Percentiles rank a stretch among this genome's conserved stretches.
phyloP scores from a whole-genome alignment of 2,888 invertebrate genomes.

The Noctua fimbriata region DNA sequence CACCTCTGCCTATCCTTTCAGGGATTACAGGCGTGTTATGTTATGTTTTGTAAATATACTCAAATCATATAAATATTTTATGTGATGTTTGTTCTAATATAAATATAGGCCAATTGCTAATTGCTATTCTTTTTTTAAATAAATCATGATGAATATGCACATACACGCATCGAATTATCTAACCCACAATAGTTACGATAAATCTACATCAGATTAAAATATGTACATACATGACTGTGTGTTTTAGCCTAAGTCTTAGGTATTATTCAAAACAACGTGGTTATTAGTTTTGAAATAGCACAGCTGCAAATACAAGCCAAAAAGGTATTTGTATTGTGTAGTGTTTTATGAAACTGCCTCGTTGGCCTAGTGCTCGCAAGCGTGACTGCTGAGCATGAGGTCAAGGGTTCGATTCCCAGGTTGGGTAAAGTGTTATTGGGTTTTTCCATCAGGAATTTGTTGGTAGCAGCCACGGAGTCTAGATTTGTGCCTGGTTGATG shows the following conservation, averaged over 20 bases:
- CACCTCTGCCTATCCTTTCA: no score
- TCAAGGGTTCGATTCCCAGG: no score
- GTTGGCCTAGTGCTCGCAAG: not conserved
- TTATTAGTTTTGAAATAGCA: not conserved
- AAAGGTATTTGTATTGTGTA: not conserved
- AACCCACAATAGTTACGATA: constrained; percentile 2
- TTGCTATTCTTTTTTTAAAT: not conserved
- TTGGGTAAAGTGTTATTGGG: not conserved
- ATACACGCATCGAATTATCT: not conserved
- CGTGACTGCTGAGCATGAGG: no score
- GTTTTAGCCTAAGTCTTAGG: not conserved
- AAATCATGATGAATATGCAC: constrained; percentile 1
- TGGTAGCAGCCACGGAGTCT: not conserved
- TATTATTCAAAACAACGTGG: constrained; percentile 9
- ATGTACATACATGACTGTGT: not conserved
- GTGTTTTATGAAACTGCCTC: not conserved
- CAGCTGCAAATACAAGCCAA: not conserved
- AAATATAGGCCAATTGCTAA: no score
- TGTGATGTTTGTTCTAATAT: not conserved
- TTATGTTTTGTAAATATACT: not conserved
- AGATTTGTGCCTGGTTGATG: not conserved
- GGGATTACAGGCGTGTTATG: no score
- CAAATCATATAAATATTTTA: not conserved
- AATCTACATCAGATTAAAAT: constrained; percentile 18
- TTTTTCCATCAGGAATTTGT: not conserved